Conservation (phyloP, 2,113 vertebrate species). For the Cyprinodon tularosa region DNA sequence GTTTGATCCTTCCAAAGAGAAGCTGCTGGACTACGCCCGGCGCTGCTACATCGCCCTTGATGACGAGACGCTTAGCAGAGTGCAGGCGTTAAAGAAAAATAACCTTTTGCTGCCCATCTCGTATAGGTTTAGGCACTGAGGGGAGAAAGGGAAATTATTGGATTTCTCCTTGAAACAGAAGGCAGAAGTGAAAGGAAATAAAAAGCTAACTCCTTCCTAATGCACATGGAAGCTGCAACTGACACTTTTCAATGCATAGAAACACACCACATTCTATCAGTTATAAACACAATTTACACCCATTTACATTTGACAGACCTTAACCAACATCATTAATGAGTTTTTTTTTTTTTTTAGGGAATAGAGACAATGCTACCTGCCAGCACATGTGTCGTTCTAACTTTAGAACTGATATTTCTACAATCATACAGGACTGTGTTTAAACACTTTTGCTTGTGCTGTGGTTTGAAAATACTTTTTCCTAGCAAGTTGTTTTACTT, state of each 20-base stretch:
- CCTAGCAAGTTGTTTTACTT: conserved; percentile 1
- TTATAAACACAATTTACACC: conserved; percentile 1
- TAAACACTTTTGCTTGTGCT: neutral
- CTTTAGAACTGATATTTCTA: neutral
- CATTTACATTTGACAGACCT: conserved; percentile 2
- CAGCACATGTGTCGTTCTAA: conserved; percentile 21
- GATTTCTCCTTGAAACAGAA: conserved; percentile 1
- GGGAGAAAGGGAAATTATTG: neutral
- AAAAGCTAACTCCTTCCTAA: neutral
- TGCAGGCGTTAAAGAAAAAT: conserved; percentile 91
- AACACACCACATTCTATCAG: conserved; percentile 19
- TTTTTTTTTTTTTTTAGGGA: conserved; percentile 3
- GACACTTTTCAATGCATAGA: conserved; percentile 3
- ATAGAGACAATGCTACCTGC: conserved; percentile 1
- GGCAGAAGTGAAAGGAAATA: neutral
- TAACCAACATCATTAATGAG: conserved; percentile 15
- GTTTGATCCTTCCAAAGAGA: conserved; percentile 90
- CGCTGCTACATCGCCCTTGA: conserved; percentile 89
- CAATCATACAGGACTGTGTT: neutral
- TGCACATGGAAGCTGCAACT: conserved; percentile 19
- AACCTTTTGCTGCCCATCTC: conserved; percentile 90
- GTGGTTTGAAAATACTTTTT: conserved; percentile 4
- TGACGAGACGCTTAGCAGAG: conserved; percentile 87
- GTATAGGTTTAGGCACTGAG: conserved; percentile 84
- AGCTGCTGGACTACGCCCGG: conserved; percentile 89